Evolutionary conservation across 2,888 invertebrate species (phyloP).

Genomic region (Microplitis manilae): DNA sequence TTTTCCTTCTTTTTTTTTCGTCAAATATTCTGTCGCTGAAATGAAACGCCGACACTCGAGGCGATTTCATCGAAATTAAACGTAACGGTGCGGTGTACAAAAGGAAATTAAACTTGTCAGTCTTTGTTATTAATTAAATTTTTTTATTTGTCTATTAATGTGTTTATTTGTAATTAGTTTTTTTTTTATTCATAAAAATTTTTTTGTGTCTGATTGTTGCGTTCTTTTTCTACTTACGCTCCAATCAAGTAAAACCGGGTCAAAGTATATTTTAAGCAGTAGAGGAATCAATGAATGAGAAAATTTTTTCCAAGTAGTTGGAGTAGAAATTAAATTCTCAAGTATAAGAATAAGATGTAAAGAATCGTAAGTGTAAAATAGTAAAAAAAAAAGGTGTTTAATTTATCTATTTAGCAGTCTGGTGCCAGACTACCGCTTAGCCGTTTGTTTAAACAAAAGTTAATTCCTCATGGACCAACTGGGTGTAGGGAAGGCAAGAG

Average conservation of each 20-base stretch:
- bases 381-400: background rate
- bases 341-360: background rate
- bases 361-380: background rate
- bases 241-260: too few species aligned
- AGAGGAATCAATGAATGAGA: too few species aligned
- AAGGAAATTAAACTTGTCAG: background rate
- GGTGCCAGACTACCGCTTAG: slow-evolving; percentile 11
- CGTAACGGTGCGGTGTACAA: background rate
- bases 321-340: background rate
- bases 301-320: background rate
- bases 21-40: background rate
- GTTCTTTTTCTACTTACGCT: too few species aligned
- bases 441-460: slow-evolving; percentile 60
- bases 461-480: slow-evolving; percentile 54
- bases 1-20: background rate
- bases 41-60: background rate
- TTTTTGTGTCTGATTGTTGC: too few species aligned
- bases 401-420: slow-evolving; percentile 3
- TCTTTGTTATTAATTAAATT: slow-evolving; percentile 1
- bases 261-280: too few species aligned
- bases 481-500: slow-evolving; percentile 40
- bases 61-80: slow-evolving; percentile 1
- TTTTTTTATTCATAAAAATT: too few species aligned
- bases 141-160: background rate
- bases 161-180: background rate